Percentiles rank a stretch among this genome's conserved stretches.
phyloP scores from a whole-genome alignment of 2,888 invertebrate genomes.

The Oligia strigilis region DNA sequence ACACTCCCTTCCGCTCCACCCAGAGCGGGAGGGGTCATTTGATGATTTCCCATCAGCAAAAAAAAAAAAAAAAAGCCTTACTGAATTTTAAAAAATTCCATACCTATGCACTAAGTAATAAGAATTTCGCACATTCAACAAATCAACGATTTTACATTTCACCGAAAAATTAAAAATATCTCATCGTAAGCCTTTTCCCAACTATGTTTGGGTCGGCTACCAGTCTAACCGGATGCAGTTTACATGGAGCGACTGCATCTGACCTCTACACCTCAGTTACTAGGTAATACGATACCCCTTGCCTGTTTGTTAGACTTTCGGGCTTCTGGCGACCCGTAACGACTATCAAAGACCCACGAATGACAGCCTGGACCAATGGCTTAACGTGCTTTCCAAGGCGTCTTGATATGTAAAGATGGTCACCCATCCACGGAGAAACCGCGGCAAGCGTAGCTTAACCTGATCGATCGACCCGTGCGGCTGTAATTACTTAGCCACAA shows the following conservation, averaged over 20 bases:
- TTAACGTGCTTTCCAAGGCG: background rate
- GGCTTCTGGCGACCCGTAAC: too few species aligned
- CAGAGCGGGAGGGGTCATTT: too few species aligned
- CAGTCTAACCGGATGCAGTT: background rate
- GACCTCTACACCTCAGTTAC: too few species aligned
- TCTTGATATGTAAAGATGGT: too few species aligned
- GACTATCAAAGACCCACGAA: too few species aligned
- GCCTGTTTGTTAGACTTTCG: too few species aligned
- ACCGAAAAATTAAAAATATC: background rate
- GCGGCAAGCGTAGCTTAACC: background rate
- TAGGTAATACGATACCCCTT: too few species aligned
- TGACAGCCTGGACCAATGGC: background rate
- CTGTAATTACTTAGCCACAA: background rate
- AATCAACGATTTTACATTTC: background rate
- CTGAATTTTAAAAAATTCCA: background rate
- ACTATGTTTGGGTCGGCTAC: background rate
- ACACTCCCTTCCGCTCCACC: too few species aligned
- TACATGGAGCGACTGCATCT: too few species aligned
- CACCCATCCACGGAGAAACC: background rate
- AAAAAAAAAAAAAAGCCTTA: too few species aligned
- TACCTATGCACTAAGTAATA: background rate
- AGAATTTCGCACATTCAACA: slow-evolving; percentile 1
- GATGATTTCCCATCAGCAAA: too few species aligned
- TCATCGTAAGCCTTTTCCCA: background rate
- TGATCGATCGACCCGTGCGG: background rate